Base-by-base conservation (phyloP, 2,888 invertebrate species). In the Pristionchus mayeri region DNA sequence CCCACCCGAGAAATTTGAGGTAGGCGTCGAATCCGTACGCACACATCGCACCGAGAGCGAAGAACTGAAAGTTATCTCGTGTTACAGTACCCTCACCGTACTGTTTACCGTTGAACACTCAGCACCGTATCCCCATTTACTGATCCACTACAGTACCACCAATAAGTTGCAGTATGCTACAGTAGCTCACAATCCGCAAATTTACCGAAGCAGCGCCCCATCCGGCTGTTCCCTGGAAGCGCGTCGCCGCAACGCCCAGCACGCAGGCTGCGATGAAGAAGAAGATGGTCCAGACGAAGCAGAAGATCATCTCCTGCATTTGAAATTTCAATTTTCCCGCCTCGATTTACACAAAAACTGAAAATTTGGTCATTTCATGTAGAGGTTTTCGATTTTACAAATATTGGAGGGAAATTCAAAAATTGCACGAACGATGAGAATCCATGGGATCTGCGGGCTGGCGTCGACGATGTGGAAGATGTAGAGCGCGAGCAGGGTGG, bases 381-480 rank as follows among this genome's bases (percentile, higher is more conserved):
- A n/a, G 34, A 48, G 50, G 48, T 2, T 30, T 52, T 34, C 24
- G 27, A 76, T 3, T 37, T 30, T 44, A 24, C 50, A n/a, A 11
- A 48, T 13, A 3, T 44, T 44, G 44, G 44, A 44, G 11, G 11
- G 3, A n/a, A 54, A 54, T 54, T 21, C 9, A 37, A 75, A 75
- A 75, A 40, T n/a, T n/a, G n/a, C 7, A 92, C 94, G 94, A 93
- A 95, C 97, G 87, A 96, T 95, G 93, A 95, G 95, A 86, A 97
- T 94, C 97, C 97, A 97, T 2, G 97, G 97, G 90, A 97, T 95
- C 93, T 95, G 95, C 93, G 95, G 95, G 93, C 96, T 95, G 93
- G 96, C 96, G 94, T 97, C 97, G 87, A 97, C 95, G 40, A 97
- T 94, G 93, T 97, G 97, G 93, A 97, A 96, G 87, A 96, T 93